A percentile compares a stretch with the other conserved stretches of the same genome.
phyloP scores from a whole-genome alignment of 2,797 vertebrate species.

The Denticeps clupeoides region DNA sequence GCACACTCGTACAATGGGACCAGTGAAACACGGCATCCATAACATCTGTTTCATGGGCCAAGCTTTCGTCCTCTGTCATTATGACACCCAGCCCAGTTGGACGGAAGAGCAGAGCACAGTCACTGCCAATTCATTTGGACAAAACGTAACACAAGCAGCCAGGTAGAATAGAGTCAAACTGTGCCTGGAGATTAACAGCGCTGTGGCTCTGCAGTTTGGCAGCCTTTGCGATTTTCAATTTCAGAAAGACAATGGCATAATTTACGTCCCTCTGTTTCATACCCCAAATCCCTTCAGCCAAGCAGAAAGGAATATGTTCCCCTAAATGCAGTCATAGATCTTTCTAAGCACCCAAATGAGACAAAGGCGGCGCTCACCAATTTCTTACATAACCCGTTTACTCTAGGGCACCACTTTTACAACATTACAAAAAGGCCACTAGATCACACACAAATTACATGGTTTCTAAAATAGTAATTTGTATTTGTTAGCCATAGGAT shows the following conservation, averaged over 20 bases:
- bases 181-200: not conserved
- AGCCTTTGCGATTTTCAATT: not conserved
- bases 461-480: too few relatives aligned
- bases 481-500: too few relatives aligned
- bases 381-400: not conserved
- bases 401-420: too few relatives aligned
- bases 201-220: not conserved
- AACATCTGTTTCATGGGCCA: too few relatives aligned
- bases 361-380: not conserved
- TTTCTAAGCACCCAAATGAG: not conserved
- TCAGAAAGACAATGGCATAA: constrained; percentile 2
- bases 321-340: not conserved
- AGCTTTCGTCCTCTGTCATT: too few relatives aligned
- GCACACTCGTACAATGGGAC: too few relatives aligned
- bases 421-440: too few relatives aligned
- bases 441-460: too few relatives aligned
- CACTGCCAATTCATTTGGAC: not conserved
- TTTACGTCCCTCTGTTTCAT: not conserved
- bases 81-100: not conserved
- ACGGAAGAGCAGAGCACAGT: not conserved
- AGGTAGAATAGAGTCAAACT: not conserved
- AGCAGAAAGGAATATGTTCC: not conserved
- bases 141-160: not conserved
- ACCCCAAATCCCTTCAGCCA: not conserved
- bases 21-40: too few relatives aligned